Conservation (phyloP, 2,888 invertebrate genomes). For the Trisateles emortualis region DNA sequence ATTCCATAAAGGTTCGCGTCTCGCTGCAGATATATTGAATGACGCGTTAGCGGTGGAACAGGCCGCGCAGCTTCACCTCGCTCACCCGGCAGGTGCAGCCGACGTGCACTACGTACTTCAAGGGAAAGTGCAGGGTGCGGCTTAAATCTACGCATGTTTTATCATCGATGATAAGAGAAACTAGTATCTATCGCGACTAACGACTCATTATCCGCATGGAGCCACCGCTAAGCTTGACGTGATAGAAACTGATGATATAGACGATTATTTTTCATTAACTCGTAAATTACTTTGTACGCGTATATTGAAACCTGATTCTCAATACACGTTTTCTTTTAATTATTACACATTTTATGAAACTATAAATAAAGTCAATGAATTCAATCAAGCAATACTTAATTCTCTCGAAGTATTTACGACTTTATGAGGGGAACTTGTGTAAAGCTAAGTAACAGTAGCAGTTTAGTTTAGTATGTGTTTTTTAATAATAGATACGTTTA, state of each 20-base stretch:
- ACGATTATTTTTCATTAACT: constrained; percentile 36
- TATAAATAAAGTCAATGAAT: constrained; percentile 1
- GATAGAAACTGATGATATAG: constrained; percentile 41
- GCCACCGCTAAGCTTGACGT: constrained; percentile 42
- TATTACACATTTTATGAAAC: background rate
- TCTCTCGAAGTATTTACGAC: background rate
- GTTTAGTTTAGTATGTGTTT: background rate
- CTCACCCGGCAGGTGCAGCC: constrained; percentile 66
- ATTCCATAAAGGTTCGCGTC: constrained; percentile 68
- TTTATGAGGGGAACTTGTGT: background rate
- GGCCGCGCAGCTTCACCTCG: constrained; percentile 67
- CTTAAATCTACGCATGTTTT: constrained; percentile 79
- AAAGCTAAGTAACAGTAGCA: background rate
- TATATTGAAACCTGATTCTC: constrained; percentile 3
- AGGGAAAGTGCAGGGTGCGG: constrained; percentile 84
- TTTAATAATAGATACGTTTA: too few species aligned
- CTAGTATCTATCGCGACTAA: constrained; percentile 67
- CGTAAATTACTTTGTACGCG: constrained; percentile 22
- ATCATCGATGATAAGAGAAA: constrained; percentile 84
- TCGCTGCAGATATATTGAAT: constrained; percentile 70
- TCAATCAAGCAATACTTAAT: background rate
- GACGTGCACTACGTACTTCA: constrained; percentile 44
- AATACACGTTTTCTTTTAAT: constrained; percentile 2
- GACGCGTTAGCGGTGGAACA: constrained; percentile 66
- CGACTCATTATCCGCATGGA: constrained; percentile 62